Evolutionary conservation across 2,797 vertebrate species (phyloP).

Genomic region (Sebastes hopkinsi): DNA sequence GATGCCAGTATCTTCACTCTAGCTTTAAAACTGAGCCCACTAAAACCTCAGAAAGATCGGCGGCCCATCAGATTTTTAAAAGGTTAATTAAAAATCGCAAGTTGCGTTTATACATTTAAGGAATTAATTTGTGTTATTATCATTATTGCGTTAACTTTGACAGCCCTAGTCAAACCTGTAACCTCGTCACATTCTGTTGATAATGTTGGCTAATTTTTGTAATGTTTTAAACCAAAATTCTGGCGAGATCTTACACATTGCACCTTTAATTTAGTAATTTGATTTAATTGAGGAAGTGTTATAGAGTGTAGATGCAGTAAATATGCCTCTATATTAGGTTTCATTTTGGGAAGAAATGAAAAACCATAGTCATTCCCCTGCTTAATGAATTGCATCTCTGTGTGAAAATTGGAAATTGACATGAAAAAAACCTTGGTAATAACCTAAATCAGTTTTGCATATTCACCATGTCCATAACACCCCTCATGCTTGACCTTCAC

Average conservation of each 20-base stretch:
- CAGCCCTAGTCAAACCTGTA: neutral
- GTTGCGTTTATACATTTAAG: neutral
- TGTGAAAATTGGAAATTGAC: slow-evolving; percentile 12
- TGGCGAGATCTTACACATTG: neutral
- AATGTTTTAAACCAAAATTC: neutral
- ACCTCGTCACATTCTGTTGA: neutral
- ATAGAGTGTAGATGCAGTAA: neutral
- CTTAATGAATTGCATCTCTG: slow-evolving; percentile 24
- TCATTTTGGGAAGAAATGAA: neutral
- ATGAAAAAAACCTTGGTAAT: neutral
- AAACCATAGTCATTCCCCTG: neutral
- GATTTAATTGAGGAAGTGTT: slow-evolving; percentile 15
- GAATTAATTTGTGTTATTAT: neutral
- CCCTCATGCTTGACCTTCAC: neutral
- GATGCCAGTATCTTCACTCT: neutral
- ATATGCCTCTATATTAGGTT: neutral
- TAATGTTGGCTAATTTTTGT: fast-evolving
- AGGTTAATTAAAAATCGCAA: neutral
- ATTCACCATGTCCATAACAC: neutral
- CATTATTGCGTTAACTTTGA: neutral
- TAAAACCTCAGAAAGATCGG: neutral
- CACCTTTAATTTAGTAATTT: slow-evolving; percentile 8
- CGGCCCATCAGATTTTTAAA: neutral
- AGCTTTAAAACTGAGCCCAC: neutral
- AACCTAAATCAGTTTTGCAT: slow-evolving; percentile 14